Evolutionary conservation across 1,140 invertebrate species (phyloP).

Genomic region (Acyrthosiphon pisum): DNA sequence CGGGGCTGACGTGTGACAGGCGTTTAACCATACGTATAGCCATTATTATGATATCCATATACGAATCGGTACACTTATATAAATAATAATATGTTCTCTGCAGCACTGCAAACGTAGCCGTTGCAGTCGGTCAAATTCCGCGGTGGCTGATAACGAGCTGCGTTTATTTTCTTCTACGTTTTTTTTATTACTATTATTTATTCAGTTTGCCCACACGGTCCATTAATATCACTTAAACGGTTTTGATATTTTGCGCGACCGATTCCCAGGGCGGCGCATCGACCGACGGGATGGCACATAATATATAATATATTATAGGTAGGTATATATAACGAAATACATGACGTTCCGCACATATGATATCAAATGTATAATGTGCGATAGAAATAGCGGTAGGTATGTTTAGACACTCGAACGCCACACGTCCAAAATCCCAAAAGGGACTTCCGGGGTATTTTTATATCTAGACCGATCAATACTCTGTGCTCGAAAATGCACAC

Average conservation of each 20-base stretch:
- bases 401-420: background rate
- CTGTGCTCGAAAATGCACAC: background rate
- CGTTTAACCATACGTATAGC: background rate
- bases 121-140: background rate
- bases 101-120: background rate
- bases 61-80: background rate
- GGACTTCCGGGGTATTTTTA: conserved; percentile 43
- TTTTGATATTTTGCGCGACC: background rate
- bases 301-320: background rate
- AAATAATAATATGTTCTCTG: background rate
- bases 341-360: background rate
- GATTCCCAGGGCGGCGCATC: background rate
- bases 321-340: background rate
- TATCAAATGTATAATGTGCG: background rate
- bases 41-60: background rate
- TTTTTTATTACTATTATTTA: conserved; percentile 1
- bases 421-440: conserved; percentile 47
- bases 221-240: conserved; percentile 31
- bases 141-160: background rate
- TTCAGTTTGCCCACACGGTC: background rate
- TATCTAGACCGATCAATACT: conserved; percentile 43
- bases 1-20: no score
- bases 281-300: background rate
- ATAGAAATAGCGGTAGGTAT: background rate
- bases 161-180: background rate